These are phyloP conservation scores for Thysanoteuthis rhombus DNA, from an alignment of 2,888 invertebrate species.

Conservation along the genomic window DNA sequence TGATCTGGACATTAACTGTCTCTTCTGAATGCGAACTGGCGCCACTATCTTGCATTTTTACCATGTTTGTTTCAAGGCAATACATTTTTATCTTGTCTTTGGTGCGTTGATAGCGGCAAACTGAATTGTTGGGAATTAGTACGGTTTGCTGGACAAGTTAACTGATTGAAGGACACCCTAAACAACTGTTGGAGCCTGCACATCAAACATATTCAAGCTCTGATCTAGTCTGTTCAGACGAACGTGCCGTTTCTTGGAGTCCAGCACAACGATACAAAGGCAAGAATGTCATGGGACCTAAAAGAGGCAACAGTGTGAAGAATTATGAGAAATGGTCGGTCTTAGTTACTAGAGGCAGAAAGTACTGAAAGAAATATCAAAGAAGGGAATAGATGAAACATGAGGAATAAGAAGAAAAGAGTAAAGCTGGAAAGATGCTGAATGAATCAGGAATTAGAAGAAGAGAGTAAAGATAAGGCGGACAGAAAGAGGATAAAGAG, in stretches of 20 bases:
- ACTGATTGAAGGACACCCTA: not conserved
- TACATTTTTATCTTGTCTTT: not conserved
- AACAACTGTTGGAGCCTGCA: not conserved
- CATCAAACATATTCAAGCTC: not conserved
- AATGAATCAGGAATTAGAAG: too few species aligned
- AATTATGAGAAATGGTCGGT: not conserved
- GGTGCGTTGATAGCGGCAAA: not conserved
- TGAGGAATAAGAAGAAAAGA: too few species aligned
- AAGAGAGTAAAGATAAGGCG: too few species aligned
- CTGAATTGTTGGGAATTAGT: not conserved
- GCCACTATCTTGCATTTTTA: not conserved
- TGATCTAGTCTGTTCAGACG: not conserved
- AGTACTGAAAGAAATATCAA: too few species aligned
- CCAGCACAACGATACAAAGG: not conserved
- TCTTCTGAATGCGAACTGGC: not conserved
- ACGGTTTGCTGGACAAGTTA: not conserved
- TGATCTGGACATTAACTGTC: not conserved
- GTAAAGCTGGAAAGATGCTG: too few species aligned
- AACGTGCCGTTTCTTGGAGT: not conserved
- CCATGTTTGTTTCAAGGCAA: not conserved
- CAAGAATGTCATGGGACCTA: not conserved
- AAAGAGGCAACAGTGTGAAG: not conserved
- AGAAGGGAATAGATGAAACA: too few species aligned
- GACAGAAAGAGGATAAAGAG: too few species aligned
- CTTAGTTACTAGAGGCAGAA: too few species aligned